Base-by-base conservation (phyloP, 2,888 invertebrate species). In the Emmelina monodactyla region DNA sequence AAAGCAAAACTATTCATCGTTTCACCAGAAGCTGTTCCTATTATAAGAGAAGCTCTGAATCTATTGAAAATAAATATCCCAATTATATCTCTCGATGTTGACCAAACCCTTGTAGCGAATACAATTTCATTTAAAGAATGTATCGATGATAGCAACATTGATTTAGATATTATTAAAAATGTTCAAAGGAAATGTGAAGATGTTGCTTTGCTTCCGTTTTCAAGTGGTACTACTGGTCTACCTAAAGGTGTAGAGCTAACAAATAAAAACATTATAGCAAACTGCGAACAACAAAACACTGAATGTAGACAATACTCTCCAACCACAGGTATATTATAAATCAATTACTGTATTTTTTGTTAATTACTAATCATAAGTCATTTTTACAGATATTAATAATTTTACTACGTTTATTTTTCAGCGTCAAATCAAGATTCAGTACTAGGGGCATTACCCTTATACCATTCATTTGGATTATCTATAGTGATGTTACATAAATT, bases 161-260 rank as follows among this genome's bases (percentile, higher is more conserved):
- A 86, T 44, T 62, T 80, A 11, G 64, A 68, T 42, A 53, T 75
- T 33, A 49, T 85, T 28, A 79, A 66, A 37, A 52, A 64, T 14
- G 67, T 73, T 7, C 63, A 55, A 11, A 57, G 66, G 34, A 52
- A 45, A 25, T 45, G 71, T 1, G 69, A 85, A 10, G 88, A 90
- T 49, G 61, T 87, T 2, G 82, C 83, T 0, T 58, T 89, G 16
- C 52, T 94, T 43, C 91, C 90, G 0, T 94, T 88, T 69, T 93
- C 92, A 2, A 92, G 92, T 57, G 91, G 91, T 2, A 94, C 94
- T 0, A 94, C 92, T 0, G 94, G 94, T 0, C 44, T 88, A 14
- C 88, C 91, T 0, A 91, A 91, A 71, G 90, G 88, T 4, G 89
- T 89, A 0, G 79, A 85, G 51, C 55, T 89, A 1, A 83, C 85